phyloP scores from a whole-genome alignment of 2,797 vertebrate species.

The Poeciliopsis presidionis region DNA sequence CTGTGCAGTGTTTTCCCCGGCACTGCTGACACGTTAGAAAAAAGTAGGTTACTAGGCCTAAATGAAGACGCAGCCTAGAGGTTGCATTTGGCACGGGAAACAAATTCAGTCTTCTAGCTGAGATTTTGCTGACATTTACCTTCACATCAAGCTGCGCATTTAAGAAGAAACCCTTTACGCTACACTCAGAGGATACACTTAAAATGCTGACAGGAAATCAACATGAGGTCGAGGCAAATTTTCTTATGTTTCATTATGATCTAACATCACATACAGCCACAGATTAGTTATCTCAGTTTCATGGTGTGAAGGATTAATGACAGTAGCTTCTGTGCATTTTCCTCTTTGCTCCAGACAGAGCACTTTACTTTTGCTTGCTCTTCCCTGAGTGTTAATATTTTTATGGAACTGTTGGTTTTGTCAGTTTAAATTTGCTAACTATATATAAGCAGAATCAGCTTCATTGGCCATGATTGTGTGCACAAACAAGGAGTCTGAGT shows the following conservation, averaged over 20 bases:
- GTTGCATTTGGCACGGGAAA: conserved; percentile 34
- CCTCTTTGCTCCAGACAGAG: not conserved
- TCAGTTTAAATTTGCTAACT: not conserved
- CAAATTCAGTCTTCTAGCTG: conserved; percentile 36
- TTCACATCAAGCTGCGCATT: not conserved
- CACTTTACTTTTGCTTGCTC: not conserved
- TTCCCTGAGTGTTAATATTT: not conserved
- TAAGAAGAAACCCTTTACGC: not conserved
- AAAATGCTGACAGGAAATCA: not conserved
- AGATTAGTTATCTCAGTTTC: not conserved
- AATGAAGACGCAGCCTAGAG: conserved; percentile 45
- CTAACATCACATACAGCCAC: not conserved
- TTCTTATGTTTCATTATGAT: not conserved
- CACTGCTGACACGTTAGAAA: conserved; percentile 59
- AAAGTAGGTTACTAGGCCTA: conserved; percentile 32
- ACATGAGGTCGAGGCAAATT: not conserved
- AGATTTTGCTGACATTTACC: conserved; percentile 21
- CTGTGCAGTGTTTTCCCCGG: conserved; percentile 23
- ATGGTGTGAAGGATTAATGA: not conserved
- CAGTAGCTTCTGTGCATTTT: not conserved
- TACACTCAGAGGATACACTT: not conserved
- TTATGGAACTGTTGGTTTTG: not conserved
- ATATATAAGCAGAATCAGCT: not conserved
- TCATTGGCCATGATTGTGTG: not conserved
- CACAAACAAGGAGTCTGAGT: not conserved